phyloP scores from a whole-genome alignment of 2,888 invertebrate genomes.

The Noctua janthina region DNA sequence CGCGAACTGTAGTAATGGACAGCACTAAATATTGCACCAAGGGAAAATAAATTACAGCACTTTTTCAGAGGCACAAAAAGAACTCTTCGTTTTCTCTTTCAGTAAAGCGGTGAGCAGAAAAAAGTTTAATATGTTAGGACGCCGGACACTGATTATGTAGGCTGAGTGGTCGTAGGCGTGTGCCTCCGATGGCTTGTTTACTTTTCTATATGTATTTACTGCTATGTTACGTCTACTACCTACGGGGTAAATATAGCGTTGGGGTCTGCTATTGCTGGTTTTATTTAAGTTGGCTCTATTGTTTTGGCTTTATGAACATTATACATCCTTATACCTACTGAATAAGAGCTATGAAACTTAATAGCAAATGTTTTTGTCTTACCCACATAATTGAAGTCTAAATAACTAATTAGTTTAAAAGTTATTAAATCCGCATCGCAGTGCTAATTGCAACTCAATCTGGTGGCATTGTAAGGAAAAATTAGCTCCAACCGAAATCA shows the following conservation, averaged over 20 bases:
- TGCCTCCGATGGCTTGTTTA: conserved; percentile 52
- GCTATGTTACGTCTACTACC: conserved; percentile 55
- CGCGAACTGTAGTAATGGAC: conserved; percentile 90
- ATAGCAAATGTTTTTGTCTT: background rate
- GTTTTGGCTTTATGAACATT: background rate
- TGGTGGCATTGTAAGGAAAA: conserved; percentile 45
- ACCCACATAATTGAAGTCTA: background rate
- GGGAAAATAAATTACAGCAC: conserved; percentile 89
- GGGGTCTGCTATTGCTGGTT: background rate
- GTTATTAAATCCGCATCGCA: background rate
- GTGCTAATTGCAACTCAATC: conserved; percentile 33
- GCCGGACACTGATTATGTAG: conserved; percentile 69
- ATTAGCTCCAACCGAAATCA: conserved; percentile 43
- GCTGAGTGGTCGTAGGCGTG: conserved; percentile 55
- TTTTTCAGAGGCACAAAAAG: conserved; percentile 89
- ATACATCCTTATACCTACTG: background rate
- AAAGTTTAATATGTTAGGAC: conserved; percentile 86
- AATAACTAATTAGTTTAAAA: conserved; percentile 3
- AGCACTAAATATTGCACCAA: conserved; percentile 90
- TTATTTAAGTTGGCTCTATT: conserved; percentile 8
- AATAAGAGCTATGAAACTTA: background rate
- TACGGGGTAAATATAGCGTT: conserved; percentile 7
- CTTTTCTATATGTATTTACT: conserved; percentile 51
- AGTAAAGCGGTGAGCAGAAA: conserved; percentile 79
- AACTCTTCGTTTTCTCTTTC: conserved; percentile 87